Percentiles rank a stretch among this genome's conserved stretches.
Evolutionary conservation across 1,140 invertebrate species (phyloP).

Genomic region (Bombyx mandarina): DNA sequence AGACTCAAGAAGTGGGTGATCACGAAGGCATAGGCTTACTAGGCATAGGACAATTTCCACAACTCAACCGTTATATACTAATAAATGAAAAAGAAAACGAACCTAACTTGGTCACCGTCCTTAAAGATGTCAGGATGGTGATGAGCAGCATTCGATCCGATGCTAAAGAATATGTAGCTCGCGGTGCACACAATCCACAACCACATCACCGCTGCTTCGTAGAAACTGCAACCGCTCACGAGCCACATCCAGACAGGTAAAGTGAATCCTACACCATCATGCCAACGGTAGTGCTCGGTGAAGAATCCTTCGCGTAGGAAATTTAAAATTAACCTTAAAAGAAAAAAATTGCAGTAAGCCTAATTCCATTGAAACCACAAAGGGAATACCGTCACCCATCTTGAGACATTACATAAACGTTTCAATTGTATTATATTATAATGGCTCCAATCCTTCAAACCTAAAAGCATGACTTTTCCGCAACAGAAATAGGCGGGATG

Average conservation of each 20-base stretch:
- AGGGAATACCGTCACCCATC: too few relatives aligned
- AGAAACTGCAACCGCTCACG: constrained; percentile 28
- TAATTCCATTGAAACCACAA: too few relatives aligned
- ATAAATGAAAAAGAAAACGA: not conserved
- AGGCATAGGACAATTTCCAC: too few relatives aligned
- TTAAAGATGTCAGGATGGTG: constrained; percentile 89
- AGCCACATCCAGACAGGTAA: constrained; percentile 50
- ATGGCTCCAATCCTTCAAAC: too few relatives aligned
- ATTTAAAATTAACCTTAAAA: constrained; percentile 29
- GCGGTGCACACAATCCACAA: constrained; percentile 70
- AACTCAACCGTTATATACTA: not conserved
- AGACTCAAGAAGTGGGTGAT: too few relatives aligned
- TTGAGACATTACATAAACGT: too few relatives aligned
- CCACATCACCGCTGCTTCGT: constrained; percentile 69
- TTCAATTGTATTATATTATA: too few relatives aligned
- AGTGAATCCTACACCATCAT: constrained; percentile 40
- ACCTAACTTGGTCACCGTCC: constrained; percentile 81
- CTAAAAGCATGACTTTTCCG: too few relatives aligned
- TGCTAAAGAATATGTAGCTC: constrained; percentile 76
- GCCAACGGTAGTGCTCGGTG: constrained; percentile 45
- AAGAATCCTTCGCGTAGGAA: constrained; percentile 32
- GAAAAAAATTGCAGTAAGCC: not conserved
- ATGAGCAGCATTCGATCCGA: constrained; percentile 84
- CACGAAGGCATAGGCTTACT: too few relatives aligned
- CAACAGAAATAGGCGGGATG: too few relatives aligned